Evolutionary conservation across 2,113 vertebrate genomes (phyloP).

Genomic region (Tylochromis polylepis): DNA sequence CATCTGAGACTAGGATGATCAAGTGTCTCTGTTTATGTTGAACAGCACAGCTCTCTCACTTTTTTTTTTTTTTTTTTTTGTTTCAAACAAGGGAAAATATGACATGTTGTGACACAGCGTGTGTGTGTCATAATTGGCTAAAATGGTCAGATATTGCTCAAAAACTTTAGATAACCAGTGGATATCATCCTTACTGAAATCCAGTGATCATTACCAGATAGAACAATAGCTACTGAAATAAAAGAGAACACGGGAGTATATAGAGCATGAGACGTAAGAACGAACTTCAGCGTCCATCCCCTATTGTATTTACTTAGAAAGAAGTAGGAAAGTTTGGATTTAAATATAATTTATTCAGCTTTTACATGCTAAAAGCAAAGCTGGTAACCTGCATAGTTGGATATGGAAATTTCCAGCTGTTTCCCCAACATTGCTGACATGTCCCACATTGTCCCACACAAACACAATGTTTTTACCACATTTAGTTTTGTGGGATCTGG

Average conservation of each 20-base stretch:
- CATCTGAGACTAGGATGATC: neutral
- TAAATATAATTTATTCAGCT: neutral
- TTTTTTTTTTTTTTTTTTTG: neutral
- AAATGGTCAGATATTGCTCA: neutral
- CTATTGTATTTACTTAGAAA: neutral
- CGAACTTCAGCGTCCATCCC: neutral
- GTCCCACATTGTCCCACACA: neutral
- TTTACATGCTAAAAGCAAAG: neutral
- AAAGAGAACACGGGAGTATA: neutral
- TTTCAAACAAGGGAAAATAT: neutral
- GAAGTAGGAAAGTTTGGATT: neutral
- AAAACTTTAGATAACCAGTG: neutral
- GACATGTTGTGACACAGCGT: fast-evolving
- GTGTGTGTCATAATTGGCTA: neutral
- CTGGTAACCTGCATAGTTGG: neutral
- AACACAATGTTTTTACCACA: neutral
- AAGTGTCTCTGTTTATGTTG: neutral
- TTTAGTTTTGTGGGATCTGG: neutral
- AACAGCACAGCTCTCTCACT: neutral
- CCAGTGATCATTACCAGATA: fast-evolving
- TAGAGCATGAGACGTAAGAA: fast-evolving
- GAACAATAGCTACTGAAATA: neutral
- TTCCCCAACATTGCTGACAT: neutral
- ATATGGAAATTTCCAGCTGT: too few species aligned
- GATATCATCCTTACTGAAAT: neutral